Percentiles rank a stretch among this genome's conserved stretches.
Evolutionary conservation across 2,797 vertebrate species (phyloP).

Genomic region (Ptychobarbus kaznakovi): DNA sequence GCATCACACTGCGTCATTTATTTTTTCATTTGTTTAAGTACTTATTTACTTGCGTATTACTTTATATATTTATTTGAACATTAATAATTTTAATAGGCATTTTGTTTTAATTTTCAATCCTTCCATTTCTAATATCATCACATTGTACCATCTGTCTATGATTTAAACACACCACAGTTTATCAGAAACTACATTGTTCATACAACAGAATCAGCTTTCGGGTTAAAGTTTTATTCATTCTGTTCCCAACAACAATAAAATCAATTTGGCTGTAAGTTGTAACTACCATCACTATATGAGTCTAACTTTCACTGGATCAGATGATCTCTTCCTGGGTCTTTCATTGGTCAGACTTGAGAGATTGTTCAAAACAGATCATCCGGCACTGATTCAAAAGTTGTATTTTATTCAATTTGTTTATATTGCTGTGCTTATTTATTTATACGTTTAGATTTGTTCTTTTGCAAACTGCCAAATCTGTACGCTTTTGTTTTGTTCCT

Average conservation of each 20-base stretch:
- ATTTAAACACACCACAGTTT: constrained; percentile 10
- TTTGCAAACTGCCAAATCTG: background rate
- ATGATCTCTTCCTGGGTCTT: background rate
- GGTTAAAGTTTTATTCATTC: background rate
- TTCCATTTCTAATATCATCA: background rate
- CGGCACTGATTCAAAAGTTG: background rate
- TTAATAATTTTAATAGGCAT: background rate
- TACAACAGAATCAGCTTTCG: background rate
- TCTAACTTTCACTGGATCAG: background rate
- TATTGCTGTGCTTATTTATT: background rate
- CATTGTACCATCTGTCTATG: background rate
- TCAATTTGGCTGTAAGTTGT: background rate
- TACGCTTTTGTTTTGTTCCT: background rate
- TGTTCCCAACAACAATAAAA: background rate
- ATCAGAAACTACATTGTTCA: background rate
- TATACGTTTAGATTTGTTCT: background rate
- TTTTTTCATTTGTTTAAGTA: background rate
- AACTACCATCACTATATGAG: background rate
- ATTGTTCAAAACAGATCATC: background rate
- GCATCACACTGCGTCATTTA: background rate
- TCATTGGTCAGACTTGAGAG: background rate
- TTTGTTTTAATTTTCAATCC: background rate
- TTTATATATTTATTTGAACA: background rate
- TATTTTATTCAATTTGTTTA: background rate
- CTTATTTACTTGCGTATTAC: background rate